Base-by-base conservation (phyloP, 2,113 vertebrate species). In the Rhinogobius similis region DNA sequence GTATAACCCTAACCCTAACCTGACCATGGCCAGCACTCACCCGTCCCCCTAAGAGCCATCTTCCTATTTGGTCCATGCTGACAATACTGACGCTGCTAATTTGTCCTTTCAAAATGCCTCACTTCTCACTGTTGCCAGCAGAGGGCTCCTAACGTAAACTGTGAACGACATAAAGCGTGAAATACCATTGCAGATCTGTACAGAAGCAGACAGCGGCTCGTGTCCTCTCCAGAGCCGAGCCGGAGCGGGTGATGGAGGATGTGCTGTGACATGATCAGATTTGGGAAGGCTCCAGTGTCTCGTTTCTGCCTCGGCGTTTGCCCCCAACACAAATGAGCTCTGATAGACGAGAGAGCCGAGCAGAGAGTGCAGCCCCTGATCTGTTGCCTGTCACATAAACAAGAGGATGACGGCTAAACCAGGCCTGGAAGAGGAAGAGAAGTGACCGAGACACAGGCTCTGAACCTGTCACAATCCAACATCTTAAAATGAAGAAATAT, bases 241-340 rank as follows among this genome's bases (percentile, higher is more conserved):
- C 12, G 16, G 11, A 32, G 32, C 64, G 76, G 69, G 41, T 71
- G 58, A 71, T 41, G 65, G 68, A 80, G 68, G 64, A 79, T 23
- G 82, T 65, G 63, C 13, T 56, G 76, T 55, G 43, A 69, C 73
- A 67, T 68, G 36, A 75, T 64, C 48, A 44, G 20, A 72, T 78
- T 69, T 63, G 52, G 1, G 2, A 74, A 71, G 61, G 29, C n/a
- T 64, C 48, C n/a, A 39, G 27, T 52, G 27, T 71, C 46, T 10
- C 11, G 13, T 59, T 70, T 65, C 41, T 72, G 56, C 66, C 44
- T 46, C 62, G 39, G 62, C 11, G 7, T 63, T 62, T 52, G 48
- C 62, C 50, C 38, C 3, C 9, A 69, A 39, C 61, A 64, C 14
- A 46, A 69, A 67, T 59, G 1, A 53, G 20, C 66, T 4, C 23